Evolutionary conservation across 2,113 vertebrate species (phyloP).

Genomic region (Kobus ellipsiprymnus): DNA sequence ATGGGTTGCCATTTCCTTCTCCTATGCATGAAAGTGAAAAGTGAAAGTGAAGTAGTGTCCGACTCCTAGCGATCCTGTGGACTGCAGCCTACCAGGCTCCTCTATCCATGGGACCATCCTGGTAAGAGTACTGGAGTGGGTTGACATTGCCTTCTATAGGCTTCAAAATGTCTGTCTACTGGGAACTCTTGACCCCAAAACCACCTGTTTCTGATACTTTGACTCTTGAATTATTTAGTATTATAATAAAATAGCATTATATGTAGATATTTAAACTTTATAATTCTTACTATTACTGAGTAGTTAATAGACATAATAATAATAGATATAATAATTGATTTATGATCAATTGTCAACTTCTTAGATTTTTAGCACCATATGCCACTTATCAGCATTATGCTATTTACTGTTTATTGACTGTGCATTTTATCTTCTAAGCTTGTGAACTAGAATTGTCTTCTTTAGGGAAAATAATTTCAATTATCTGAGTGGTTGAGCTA

Average conservation of each 20-base stretch:
- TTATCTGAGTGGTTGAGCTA: slow-evolving; percentile 39
- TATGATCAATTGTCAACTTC: not conserved
- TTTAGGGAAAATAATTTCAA: slow-evolving; percentile 35
- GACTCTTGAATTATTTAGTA: not conserved
- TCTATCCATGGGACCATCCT: no score
- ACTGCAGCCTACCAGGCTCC: no score
- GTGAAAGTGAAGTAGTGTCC: no score
- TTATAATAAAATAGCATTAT: not conserved
- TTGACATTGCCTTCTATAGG: not conserved
- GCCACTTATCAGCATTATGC: not conserved
- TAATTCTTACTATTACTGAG: not conserved
- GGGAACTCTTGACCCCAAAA: not conserved
- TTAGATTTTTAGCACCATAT: not conserved
- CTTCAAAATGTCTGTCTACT: not conserved
- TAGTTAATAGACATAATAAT: not conserved
- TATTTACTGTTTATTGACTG: slow-evolving; percentile 22
- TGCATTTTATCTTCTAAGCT: not conserved
- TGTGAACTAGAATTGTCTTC: not conserved
- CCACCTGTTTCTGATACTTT: not conserved
- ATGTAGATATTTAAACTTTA: not conserved
- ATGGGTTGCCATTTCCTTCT: no score
- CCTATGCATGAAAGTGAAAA: no score
- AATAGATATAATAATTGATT: not conserved
- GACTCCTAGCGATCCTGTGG: no score
- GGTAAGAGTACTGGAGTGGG: no score